These are phyloP conservation scores for Spicauda simplicius DNA, from an alignment of 2,888 invertebrate genomes.

Conservation along the genomic window DNA sequence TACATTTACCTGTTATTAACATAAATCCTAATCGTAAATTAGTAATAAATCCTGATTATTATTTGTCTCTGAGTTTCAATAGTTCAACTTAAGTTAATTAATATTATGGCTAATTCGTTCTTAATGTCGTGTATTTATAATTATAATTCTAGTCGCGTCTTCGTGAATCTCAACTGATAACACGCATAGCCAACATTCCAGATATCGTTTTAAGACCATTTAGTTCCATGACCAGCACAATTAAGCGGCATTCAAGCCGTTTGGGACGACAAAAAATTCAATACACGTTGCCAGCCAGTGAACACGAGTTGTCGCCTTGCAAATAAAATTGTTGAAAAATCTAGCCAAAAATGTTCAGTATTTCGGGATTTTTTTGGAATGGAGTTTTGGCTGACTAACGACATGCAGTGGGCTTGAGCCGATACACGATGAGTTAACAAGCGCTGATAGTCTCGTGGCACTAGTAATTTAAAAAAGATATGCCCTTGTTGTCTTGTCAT, in stretches of 20 bases:
- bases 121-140: too few relatives aligned
- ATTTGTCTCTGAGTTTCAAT: too few relatives aligned
- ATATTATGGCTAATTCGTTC: too few relatives aligned
- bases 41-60: too few relatives aligned
- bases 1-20: too few relatives aligned
- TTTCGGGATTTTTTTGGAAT: neutral
- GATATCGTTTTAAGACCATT: neutral
- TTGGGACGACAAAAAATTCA: neutral
- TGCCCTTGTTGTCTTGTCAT: too few relatives aligned
- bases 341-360: neutral
- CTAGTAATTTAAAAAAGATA: too few relatives aligned
- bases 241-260: neutral
- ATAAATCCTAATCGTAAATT: too few relatives aligned
- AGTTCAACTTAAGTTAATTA: too few relatives aligned
- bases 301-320: slow-evolving; percentile 3
- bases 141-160: neutral
- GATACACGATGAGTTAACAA: too few relatives aligned
- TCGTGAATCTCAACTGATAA: neutral
- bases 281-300: neutral
- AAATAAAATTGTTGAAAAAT: neutral
- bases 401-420: neutral
- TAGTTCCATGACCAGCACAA: slow-evolving; percentile 3
- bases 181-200: neutral
- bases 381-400: neutral
- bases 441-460: too few relatives aligned